Conservation (phyloP, 2,113 vertebrate species). For the Emberiza fucata region DNA sequence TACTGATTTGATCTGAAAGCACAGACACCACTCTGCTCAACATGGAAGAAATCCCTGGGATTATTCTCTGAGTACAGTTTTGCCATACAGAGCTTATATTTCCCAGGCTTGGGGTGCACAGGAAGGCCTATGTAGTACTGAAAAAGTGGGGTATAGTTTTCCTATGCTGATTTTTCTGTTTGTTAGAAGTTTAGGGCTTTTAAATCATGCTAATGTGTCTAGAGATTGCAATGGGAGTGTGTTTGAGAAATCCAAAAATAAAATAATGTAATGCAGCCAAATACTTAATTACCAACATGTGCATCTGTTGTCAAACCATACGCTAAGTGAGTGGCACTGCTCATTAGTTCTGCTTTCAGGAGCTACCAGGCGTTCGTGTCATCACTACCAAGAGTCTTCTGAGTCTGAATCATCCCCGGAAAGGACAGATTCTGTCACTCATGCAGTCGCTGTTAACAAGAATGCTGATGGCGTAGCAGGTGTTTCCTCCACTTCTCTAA, state of each 20-base stretch:
- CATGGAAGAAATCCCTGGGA: not conserved
- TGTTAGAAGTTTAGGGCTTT: not conserved
- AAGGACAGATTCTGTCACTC: constrained; percentile 63
- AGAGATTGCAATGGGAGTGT: constrained; percentile 12
- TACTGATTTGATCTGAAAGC: not conserved
- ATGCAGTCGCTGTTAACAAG: constrained; percentile 45
- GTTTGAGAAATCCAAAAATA: constrained; percentile 66
- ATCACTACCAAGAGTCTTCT: constrained; percentile 64
- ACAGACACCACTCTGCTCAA: not conserved
- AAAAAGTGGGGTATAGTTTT: not conserved
- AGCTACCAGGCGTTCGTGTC: constrained; percentile 51
- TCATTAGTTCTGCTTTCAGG: constrained; percentile 71
- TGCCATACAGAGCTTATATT: not conserved
- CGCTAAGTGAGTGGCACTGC: constrained; percentile 63
- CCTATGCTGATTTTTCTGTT: not conserved
- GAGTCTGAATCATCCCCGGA: constrained; percentile 71
- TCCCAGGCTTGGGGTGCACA: not conserved
- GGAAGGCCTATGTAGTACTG: not conserved
- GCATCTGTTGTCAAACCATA: constrained; percentile 70
- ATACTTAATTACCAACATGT: constrained; percentile 66
- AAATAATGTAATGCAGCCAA: constrained; percentile 62
- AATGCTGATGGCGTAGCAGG: constrained; percentile 62
- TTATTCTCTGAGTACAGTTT: not conserved
- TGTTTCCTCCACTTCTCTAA: constrained; percentile 69
- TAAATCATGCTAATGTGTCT: constrained; percentile 32